Conservation (phyloP, 2,797 vertebrate species). For the Columba guinea region DNA sequence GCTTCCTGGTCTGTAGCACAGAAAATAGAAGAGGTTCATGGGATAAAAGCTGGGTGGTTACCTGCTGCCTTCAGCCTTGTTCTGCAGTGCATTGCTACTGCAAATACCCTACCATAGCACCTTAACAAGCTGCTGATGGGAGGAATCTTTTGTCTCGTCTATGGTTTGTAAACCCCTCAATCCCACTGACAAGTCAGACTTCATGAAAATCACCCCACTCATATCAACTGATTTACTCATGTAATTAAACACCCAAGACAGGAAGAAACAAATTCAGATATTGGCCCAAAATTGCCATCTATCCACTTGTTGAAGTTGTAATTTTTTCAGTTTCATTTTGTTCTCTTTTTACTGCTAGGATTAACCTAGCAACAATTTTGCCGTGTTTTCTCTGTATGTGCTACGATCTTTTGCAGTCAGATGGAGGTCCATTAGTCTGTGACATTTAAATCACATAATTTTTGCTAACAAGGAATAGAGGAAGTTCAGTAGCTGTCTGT, state of each 20-base stretch:
- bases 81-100: not conserved
- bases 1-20: not conserved
- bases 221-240: not conserved
- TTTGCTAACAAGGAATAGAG: not conserved
- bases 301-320: not conserved
- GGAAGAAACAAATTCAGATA: not conserved
- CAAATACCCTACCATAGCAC: not conserved
- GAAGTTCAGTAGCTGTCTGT: not conserved
- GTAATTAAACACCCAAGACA: not conserved
- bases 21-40: not conserved
- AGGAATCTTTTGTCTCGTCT: not conserved
- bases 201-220: not conserved
- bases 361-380: not conserved
- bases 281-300: not conserved
- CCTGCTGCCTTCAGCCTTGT: not conserved
- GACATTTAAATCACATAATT: not conserved
- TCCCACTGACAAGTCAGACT: not conserved
- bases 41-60: not conserved
- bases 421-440: not conserved
- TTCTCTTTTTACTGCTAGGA: not conserved
- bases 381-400: not conserved
- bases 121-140: not conserved
- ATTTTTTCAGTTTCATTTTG: not conserved
- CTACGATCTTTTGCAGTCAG: not conserved
- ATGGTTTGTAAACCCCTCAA: not conserved